Base-by-base conservation (phyloP, 2,113 vertebrate genomes). In the Trichomycterus rosablanca region DNA sequence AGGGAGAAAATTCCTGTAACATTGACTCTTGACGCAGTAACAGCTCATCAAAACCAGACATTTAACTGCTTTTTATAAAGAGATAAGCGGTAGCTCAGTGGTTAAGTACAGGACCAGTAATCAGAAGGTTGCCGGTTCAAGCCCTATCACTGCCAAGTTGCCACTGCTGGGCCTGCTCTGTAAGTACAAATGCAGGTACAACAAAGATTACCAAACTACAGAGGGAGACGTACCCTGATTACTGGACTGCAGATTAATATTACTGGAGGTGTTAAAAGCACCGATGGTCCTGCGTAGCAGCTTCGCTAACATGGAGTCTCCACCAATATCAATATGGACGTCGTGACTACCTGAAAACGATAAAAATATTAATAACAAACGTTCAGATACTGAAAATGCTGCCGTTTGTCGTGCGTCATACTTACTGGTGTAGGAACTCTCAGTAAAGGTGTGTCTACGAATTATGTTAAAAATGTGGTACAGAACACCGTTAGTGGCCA, bases 361-460 rank as follows among this genome's bases (percentile, higher is more conserved):
- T 7, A 30, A 30, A 3, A 30, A 30, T 30, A 30, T 30, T 30
- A 30, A 30, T 7, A 30, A 30, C 7, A 30, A 4, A 30, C 7
- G 7, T 30, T 7, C 26, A 30, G 3, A 30, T 30, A 30, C 7
- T 30, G 26, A 20, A 10, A 7, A n/a, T 54, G 67, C n/a, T n/a
- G n/a, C n/a, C n/a, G n/a, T n/a, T n/a, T n/a, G n/a, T n/a, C n/a
- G n/a, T 52, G 8, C 10, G 42, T 67, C 39, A 28, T 23, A 59
- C 90, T 89, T 68, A 93, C 92, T 84, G 54, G 68, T 83, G 71
- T 94, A 71, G 52, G 88, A 83, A 52, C 93, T 92, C 65, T 92
- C 74, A 3, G 84, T 76, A 1, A 84, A 77, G 10, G 87, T 88
- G 67, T 94, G 88, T 10, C 71, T 83, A 59, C 79, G 81, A 71